Evolutionary conservation across 2,113 vertebrate genomes (phyloP).

Genomic region (Carlito syrichta): DNA sequence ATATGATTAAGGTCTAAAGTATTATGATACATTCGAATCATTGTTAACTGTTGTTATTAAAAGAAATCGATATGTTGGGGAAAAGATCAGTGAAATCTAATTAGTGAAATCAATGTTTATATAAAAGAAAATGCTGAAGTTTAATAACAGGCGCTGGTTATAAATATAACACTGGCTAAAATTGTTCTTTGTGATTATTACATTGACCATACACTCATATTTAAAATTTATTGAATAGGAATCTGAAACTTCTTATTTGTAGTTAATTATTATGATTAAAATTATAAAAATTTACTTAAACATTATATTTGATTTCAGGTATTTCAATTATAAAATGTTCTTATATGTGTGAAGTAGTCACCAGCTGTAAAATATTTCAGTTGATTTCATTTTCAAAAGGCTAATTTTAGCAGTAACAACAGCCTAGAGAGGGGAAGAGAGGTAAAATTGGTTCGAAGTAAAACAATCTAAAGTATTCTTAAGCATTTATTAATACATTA

Average conservation of each 20-base stretch:
- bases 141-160: constrained; percentile 75
- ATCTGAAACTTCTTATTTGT: constrained; percentile 60
- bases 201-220: constrained; percentile 59
- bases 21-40: constrained; percentile 92
- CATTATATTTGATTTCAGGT: constrained; percentile 43
- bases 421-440: not conserved
- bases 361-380: constrained; percentile 47
- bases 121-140: constrained; percentile 73
- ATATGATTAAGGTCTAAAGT: constrained; percentile 95
- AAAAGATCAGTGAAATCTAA: constrained; percentile 87
- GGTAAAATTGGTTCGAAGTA: constrained; percentile 44
- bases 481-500: constrained; percentile 61
- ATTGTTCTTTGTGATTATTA: constrained; percentile 72
- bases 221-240: constrained; percentile 67
- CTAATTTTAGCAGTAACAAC: constrained; percentile 54
- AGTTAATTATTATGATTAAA: constrained; percentile 67
- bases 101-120: constrained; percentile 85
- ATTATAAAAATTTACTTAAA: constrained; percentile 57
- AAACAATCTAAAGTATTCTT: constrained; percentile 46
- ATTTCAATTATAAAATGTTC: constrained; percentile 61
- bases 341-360: constrained; percentile 51
- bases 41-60: constrained; percentile 92
- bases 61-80: constrained; percentile 90
- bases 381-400: constrained; percentile 55
- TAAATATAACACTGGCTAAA: constrained; percentile 75